A percentile compares a stretch with the other conserved stretches of the same genome.
Conservation (phyloP, 2,797 vertebrate species). For the Brachymystax lenok region DNA sequence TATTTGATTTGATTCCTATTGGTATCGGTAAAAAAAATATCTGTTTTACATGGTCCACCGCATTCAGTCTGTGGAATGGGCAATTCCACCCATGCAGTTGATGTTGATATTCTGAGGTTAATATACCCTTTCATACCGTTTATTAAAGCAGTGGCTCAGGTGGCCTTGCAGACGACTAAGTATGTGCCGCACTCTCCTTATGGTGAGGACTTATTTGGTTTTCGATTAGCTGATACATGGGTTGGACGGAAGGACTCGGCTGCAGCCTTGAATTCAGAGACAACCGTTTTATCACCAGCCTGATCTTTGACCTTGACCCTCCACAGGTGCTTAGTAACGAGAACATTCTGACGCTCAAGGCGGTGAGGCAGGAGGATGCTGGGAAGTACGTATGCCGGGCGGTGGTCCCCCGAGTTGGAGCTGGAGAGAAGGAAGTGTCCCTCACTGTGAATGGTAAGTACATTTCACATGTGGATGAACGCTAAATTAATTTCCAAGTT, state of each 20-base stretch:
- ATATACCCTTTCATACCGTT: too few species aligned
- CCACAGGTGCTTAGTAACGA: slow-evolving; percentile 95
- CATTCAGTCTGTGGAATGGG: too few species aligned
- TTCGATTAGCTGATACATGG: background rate
- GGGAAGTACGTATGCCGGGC: slow-evolving; percentile 97
- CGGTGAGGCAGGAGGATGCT: slow-evolving; percentile 94
- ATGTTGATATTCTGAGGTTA: too few species aligned
- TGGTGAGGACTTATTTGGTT: too few species aligned
- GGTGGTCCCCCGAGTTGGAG: slow-evolving; percentile 93
- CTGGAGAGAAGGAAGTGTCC: slow-evolving; percentile 91
- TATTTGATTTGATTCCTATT: too few species aligned
- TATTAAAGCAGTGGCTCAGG: too few species aligned
- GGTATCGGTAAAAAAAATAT: too few species aligned
- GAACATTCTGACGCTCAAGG: slow-evolving; percentile 91
- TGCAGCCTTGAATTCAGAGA: background rate
- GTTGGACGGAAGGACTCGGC: background rate
- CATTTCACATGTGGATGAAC: background rate
- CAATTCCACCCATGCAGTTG: too few species aligned
- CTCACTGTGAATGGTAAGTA: slow-evolving; percentile 94
- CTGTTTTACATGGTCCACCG: too few species aligned
- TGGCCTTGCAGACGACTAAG: too few species aligned
- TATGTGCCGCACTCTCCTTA: too few species aligned
- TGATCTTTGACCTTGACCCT: slow-evolving; percentile 44
- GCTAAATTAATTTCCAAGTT: slow-evolving; percentile 1
- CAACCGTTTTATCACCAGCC: background rate